Percentiles rank a stretch among this genome's conserved stretches.
Conservation (phyloP, 2,888 invertebrate species). For the Erebia aethiops region DNA sequence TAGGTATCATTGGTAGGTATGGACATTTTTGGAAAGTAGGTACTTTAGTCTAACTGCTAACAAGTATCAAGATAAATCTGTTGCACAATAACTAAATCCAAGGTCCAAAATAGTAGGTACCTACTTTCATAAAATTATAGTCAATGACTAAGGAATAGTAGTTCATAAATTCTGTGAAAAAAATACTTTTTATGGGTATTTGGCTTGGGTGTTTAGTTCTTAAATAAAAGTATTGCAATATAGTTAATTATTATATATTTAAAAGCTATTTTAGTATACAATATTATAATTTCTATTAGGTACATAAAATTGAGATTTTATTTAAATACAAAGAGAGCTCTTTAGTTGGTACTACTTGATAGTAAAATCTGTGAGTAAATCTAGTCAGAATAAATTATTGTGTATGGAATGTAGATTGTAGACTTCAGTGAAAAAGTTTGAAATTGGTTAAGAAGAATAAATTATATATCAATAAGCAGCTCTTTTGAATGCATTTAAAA, state of each 20-base stretch:
- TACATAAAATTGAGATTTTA: not conserved
- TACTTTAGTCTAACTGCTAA: not conserved
- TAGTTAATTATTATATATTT: constrained; percentile 2
- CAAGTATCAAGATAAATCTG: not conserved
- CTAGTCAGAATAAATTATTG: not conserved
- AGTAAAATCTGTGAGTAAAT: not conserved
- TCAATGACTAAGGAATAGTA: not conserved
- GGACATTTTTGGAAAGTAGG: not conserved
- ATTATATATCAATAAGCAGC: not conserved
- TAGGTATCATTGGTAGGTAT: no score
- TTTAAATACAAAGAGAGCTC: constrained; percentile 3
- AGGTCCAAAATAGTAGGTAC: no score
- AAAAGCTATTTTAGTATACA: constrained; percentile 7
- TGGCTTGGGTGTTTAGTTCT: not conserved
- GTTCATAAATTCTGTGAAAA: not conserved
- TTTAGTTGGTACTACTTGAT: not conserved
- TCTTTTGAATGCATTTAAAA: not conserved
- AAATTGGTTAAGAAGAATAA: not conserved
- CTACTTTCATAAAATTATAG: not conserved
- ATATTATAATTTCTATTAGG: not conserved
- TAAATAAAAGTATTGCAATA: not conserved
- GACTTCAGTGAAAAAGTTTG: not conserved
- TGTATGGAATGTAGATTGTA: constrained; percentile 7
- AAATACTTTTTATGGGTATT: not conserved
- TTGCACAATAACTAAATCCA: no score